Percentiles rank a stretch among this genome's conserved stretches.
These are phyloP conservation scores for Takifugu ocellatus DNA, from an alignment of 2,797 vertebrate species.

Conservation along the genomic window DNA sequence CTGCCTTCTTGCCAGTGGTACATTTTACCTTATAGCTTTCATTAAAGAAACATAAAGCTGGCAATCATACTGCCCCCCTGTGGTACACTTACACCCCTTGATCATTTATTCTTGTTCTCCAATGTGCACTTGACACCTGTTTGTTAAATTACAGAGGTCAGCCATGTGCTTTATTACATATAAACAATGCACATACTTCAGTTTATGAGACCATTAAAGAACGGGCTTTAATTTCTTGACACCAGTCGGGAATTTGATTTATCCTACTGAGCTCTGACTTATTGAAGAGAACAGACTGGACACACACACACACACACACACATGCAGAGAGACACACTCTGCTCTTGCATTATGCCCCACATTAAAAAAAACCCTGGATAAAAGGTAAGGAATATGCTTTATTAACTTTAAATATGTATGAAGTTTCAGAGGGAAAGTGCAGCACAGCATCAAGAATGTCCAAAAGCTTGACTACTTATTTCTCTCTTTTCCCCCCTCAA, in stretches of 20 bases:
- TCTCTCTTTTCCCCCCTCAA: conserved; percentile 48
- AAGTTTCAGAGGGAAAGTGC: conserved; percentile 78
- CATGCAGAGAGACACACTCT: conserved; percentile 18
- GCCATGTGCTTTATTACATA: neutral
- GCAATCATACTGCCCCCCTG: conserved; percentile 11
- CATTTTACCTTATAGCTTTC: conserved; percentile 1
- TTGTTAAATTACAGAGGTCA: conserved; percentile 9
- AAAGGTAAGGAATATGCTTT: conserved; percentile 79
- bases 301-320: conserved; percentile 10
- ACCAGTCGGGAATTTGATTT: conserved; percentile 30
- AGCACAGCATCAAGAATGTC: conserved; percentile 71
- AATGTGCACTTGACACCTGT: conserved; percentile 8
- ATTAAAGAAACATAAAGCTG: neutral
- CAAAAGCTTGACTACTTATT: conserved; percentile 78
- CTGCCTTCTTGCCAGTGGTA: neutral
- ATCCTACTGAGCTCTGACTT: conserved; percentile 24
- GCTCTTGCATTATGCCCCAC: conserved; percentile 50
- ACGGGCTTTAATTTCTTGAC: conserved; percentile 17
- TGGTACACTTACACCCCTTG: conserved; percentile 16
- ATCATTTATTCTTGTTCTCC: conserved; percentile 18
- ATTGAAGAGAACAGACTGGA: conserved; percentile 29
- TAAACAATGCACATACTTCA: neutral
- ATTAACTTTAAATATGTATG: conserved; percentile 84
- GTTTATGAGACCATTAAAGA: conserved; percentile 18
- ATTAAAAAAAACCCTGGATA: conserved; percentile 75